Percentiles rank a stretch among this genome's conserved stretches.
These are phyloP conservation scores for Leptocoma aspasia DNA, from an alignment of 2,113 vertebrate genomes.

Conservation along the genomic window DNA sequence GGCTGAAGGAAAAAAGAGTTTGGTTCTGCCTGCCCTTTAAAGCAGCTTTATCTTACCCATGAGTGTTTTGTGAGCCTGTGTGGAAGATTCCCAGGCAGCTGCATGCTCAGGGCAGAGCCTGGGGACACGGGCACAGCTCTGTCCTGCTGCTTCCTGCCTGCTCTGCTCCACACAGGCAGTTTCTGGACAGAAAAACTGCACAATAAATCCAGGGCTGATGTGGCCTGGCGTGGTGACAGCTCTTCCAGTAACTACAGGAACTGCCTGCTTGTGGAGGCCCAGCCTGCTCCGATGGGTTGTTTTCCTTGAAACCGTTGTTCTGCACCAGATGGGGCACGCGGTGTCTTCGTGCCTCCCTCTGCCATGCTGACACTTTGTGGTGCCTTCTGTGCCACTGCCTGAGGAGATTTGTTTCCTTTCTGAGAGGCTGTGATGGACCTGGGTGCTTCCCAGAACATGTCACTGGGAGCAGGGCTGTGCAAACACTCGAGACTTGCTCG, in stretches of 20 bases:
- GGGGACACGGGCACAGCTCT: background rate
- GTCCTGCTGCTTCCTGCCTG: conserved; percentile 7
- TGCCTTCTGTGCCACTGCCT: background rate
- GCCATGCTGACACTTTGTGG: background rate
- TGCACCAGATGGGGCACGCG: rapidly evolving
- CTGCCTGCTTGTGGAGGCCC: background rate
- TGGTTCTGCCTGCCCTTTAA: background rate
- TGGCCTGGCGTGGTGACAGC: conserved; percentile 28
- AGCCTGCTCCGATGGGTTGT: background rate
- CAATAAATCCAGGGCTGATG: conserved; percentile 12
- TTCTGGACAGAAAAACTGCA: conserved; percentile 14
- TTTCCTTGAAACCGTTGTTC: background rate
- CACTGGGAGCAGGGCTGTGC: background rate
- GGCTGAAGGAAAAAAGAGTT: background rate
- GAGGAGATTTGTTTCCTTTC: background rate
- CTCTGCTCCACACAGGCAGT: background rate
- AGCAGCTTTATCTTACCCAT: background rate
- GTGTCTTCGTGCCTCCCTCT: background rate
- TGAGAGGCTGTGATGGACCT: background rate
- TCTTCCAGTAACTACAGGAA: conserved; percentile 50
- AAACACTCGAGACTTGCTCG: rapidly evolving
- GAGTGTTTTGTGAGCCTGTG: background rate
- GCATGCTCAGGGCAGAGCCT: background rate
- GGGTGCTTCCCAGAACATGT: background rate
- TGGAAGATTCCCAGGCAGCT: background rate